phyloP scores from a whole-genome alignment of 2,113 vertebrate genomes.

The Tragelaphus buxtoni region DNA sequence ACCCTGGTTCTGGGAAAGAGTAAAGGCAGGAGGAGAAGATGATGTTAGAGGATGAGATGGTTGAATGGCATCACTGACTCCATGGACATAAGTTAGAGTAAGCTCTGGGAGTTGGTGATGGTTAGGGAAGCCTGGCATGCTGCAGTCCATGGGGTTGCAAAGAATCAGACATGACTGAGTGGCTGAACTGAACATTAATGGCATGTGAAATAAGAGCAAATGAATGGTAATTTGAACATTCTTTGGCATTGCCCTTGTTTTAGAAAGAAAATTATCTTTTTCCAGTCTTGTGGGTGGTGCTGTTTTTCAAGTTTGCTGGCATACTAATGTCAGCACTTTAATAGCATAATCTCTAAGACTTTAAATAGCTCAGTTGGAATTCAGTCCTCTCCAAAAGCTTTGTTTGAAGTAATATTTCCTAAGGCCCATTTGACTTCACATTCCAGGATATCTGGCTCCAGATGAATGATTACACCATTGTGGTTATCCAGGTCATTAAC shows the following conservation, averaged over 20 bases:
- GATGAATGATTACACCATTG: not conserved
- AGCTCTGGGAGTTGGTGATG: not conserved
- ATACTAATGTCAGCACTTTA: not conserved
- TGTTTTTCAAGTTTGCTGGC: not conserved
- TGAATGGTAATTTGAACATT: not conserved
- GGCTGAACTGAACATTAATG: not conserved
- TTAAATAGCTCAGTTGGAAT: not conserved
- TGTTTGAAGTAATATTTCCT: not conserved
- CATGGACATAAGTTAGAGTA: not conserved
- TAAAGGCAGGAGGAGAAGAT: not conserved
- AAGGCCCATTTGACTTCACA: not conserved
- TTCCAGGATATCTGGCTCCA: not conserved
- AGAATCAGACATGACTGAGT: not conserved
- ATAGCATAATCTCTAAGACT: not conserved
- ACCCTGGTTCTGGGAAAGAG: not conserved
- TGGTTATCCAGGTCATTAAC: not conserved
- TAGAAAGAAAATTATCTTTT: not conserved
- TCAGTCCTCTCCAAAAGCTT: not conserved
- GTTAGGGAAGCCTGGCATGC: not conserved
- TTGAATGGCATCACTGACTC: not conserved
- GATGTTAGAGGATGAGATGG: not conserved
- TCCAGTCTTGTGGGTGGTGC: not conserved
- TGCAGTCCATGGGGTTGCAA: not conserved
- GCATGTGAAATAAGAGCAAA: not conserved
- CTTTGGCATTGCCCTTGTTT: not conserved